Evolutionary conservation across 2,113 vertebrate species (phyloP), one percentile per base, ranked within the genome.

Genomic region (Chroicocephalus ridibundus): DNA sequence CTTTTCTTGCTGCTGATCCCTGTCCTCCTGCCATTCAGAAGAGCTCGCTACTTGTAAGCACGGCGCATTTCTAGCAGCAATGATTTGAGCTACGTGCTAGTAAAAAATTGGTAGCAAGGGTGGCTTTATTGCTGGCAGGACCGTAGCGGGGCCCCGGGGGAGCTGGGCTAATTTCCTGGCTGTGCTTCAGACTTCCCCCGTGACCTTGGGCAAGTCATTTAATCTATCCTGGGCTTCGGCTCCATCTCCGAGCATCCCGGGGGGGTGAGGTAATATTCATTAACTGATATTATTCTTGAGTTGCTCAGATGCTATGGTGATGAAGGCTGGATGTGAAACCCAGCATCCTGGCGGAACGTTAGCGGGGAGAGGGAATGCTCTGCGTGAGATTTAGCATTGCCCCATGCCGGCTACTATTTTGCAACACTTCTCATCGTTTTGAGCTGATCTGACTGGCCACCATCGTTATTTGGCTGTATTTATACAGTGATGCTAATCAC

Each of bases 181-280:
- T 95, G 92, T 0, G 27, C 65, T 90, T 90, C 92, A 97, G 94
- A 95, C 95, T 92, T 96, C 97, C 92, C 95, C 76, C 26, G 92
- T 94, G 96, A 96, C 95, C 96, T 96, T 95, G 96, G 92, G 88
- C 36, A 14, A 96, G 96, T 97, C 94, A 92, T 93, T 96, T 96
- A 95, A 96, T 96, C 95, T 97, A 79, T 94, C 95, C 90, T 83
- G 86, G 95, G 90, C 83, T 95, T 96, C 34, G 1, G 44, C 92
- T 96, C 92, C 94, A 92, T 95, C 96, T 96, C 96, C 0, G 11
- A 94, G 91, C 92, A 89, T 96, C 96, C 94, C 58, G 1, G 47
- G 64, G 47, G 92, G 80, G 82, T 94, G 94, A 96, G 94, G 90
- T 94, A 96, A 97, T 96, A 96, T 96, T 95, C 96, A 96, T 97